Percentiles rank a stretch among this genome's conserved stretches.
These are phyloP conservation scores for Rana temporaria DNA, from an alignment of 2,113 vertebrate species.

Conservation along the genomic window DNA sequence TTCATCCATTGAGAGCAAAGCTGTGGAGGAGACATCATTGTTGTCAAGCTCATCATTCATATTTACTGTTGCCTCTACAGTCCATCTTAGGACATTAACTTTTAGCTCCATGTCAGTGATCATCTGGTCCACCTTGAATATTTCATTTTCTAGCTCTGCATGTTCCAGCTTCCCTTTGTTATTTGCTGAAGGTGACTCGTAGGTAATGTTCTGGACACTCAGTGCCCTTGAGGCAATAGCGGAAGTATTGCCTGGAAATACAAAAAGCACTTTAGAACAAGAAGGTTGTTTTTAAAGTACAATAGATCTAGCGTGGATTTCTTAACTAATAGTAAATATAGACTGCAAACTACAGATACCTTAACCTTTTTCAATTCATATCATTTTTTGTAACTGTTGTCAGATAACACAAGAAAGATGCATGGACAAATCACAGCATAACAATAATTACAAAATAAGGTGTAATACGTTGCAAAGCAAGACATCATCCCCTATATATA, in stretches of 20 bases:
- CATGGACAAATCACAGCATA: too few species aligned
- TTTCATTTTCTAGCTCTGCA: slow-evolving; percentile 68
- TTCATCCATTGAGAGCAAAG: slow-evolving; percentile 68
- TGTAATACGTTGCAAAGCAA: too few species aligned
- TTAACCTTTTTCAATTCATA: neutral
- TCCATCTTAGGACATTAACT: slow-evolving; percentile 72
- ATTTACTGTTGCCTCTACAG: slow-evolving; percentile 65
- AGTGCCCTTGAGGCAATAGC: slow-evolving; percentile 72
- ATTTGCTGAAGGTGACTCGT: slow-evolving; percentile 36
- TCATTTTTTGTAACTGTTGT: too few species aligned
- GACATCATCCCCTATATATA: too few species aligned
- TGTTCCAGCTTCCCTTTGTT: slow-evolving; percentile 62
- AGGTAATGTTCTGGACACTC: slow-evolving; percentile 65
- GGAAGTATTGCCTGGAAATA: slow-evolving; percentile 65
- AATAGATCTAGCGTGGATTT: neutral
- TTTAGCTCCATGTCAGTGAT: slow-evolving; percentile 76
- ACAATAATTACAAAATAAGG: too few species aligned
- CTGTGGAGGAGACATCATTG: slow-evolving; percentile 68
- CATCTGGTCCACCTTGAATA: slow-evolving; percentile 65
- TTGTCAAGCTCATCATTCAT: slow-evolving; percentile 69
- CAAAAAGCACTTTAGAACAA: slow-evolving; percentile 36
- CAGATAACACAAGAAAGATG: too few species aligned
- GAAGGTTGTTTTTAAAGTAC: neutral
- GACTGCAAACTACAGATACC: neutral
- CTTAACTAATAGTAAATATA: neutral